phyloP scores from a whole-genome alignment of 1,140 invertebrate species.

The Brachionus calyciflorus region DNA sequence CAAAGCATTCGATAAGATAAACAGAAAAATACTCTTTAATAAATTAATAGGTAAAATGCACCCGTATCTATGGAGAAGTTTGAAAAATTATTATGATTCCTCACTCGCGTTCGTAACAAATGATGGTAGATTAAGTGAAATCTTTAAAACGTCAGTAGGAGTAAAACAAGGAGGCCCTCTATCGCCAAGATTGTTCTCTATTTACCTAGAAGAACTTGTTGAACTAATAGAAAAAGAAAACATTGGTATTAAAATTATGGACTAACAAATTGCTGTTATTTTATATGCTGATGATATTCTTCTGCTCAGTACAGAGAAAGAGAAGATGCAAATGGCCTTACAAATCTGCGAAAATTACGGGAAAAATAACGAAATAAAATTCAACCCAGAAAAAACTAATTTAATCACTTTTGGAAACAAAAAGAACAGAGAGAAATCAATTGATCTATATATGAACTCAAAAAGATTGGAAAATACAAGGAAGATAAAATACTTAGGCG shows the following conservation, averaged over 20 bases:
- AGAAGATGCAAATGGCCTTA: not conserved
- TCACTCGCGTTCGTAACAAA: not conserved
- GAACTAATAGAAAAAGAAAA: constrained; percentile 1
- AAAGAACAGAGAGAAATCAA: not conserved
- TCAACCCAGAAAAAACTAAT: not conserved
- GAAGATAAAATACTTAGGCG: not conserved
- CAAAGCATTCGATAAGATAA: constrained; percentile 13
- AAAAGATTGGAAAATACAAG: not conserved
- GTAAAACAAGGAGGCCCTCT: constrained; percentile 10
- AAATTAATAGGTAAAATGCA: constrained; percentile 7
- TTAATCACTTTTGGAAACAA: not conserved
- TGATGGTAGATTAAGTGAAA: not conserved
- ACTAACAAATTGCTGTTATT: not conserved
- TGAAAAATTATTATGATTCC: constrained; percentile 12
- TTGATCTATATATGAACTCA: not conserved
- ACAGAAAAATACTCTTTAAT: not conserved
- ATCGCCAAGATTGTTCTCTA: not conserved
- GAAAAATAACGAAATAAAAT: constrained; percentile 22
- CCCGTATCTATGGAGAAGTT: not conserved
- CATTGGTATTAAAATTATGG: not conserved
- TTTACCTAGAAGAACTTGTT: constrained; percentile 7
- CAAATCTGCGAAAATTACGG: not conserved
- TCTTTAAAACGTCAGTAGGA: constrained; percentile 5
- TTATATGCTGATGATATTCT: constrained; percentile 17
- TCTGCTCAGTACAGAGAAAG: not conserved